A percentile compares a stretch with the other conserved stretches of the same genome.
Conservation (phyloP, 2,797 vertebrate genomes). For the Oophaga sylvatica region DNA sequence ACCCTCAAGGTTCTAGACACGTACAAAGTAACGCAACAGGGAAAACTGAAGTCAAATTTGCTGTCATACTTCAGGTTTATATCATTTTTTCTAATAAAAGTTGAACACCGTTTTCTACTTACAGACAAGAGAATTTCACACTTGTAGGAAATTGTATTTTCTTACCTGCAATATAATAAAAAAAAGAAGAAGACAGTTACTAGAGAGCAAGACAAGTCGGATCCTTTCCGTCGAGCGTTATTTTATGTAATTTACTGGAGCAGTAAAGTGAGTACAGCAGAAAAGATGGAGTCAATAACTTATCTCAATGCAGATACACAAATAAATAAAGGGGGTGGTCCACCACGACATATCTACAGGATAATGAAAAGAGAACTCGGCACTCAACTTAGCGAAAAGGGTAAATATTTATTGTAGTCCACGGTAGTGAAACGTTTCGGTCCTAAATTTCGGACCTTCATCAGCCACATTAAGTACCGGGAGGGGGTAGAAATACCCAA, state of each 20-base stretch:
- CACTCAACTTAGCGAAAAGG: too few relatives aligned
- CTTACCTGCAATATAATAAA: constrained; percentile 82
- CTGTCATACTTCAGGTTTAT: neutral
- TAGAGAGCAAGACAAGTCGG: neutral
- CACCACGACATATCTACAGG: too few relatives aligned
- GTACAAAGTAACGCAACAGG: neutral
- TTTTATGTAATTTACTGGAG: neutral
- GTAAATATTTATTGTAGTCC: too few relatives aligned
- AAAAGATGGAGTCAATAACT: neutral
- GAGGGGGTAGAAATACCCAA: too few relatives aligned
- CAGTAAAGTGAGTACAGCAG: neutral
- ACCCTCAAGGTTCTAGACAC: neutral
- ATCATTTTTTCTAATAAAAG: constrained; percentile 16
- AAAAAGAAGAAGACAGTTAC: constrained; percentile 9
- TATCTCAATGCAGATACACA: neutral
- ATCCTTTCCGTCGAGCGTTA: neutral
- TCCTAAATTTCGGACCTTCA: too few relatives aligned
- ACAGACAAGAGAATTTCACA: constrained; percentile 51
- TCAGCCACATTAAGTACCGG: too few relatives aligned
- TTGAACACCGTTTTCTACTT: constrained; percentile 40
- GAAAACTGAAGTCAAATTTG: neutral
- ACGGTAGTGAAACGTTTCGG: too few relatives aligned
- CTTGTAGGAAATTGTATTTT: constrained; percentile 63
- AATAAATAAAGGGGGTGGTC: neutral
- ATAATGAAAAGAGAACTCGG: too few relatives aligned